phyloP scores from a whole-genome alignment of 2,113 vertebrate species.

The Nibea albiflora region DNA sequence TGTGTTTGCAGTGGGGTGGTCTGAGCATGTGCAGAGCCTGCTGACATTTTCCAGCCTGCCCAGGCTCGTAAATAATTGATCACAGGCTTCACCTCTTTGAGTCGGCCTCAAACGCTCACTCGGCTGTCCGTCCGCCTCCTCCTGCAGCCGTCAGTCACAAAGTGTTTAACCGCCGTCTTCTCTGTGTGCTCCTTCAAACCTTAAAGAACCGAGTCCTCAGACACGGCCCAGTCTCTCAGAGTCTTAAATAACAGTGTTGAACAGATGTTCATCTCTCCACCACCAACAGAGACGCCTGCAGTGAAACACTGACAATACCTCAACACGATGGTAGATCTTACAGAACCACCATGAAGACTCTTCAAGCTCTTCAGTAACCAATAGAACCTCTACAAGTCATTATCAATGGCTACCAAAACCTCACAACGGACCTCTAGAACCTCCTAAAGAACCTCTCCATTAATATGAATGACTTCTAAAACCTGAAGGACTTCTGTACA shows the following conservation, averaged over 20 bases:
- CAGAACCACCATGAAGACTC: no score
- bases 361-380: no score
- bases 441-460: no score
- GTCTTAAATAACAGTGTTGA: not conserved
- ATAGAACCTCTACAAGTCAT: no score
- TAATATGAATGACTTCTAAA: no score
- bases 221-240: not conserved
- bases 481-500: no score
- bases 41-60: slow-evolving; percentile 68
- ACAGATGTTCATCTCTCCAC: no score
- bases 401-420: no score
- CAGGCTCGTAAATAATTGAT: slow-evolving; percentile 75
- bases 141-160: not conserved
- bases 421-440: no score
- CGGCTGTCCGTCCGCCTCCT: not conserved
- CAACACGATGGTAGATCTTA: no score
- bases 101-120: not conserved
- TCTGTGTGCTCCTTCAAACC: not conserved
- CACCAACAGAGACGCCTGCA: no score
- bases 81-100: slow-evolving; percentile 55
- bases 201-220: not conserved
- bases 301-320: no score
- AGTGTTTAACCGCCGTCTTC: not conserved
- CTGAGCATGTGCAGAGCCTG: slow-evolving; percentile 54
- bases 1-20: not conserved